A percentile compares a stretch with the other conserved stretches of the same genome.
Conservation (phyloP, 2,888 invertebrate genomes). For the Luperina nickerlii region DNA sequence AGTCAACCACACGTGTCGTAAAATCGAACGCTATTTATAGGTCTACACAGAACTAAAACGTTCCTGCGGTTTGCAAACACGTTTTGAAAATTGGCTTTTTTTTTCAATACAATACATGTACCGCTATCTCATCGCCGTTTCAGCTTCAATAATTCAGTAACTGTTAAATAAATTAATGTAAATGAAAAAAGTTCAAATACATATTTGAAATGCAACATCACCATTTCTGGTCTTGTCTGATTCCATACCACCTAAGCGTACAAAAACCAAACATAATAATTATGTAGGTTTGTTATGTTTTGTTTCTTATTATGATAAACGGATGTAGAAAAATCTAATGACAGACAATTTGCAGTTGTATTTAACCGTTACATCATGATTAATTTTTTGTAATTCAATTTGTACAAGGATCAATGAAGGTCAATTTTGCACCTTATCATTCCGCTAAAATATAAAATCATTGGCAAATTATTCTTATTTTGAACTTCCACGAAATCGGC, state of each 20-base stretch:
- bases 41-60: constrained; percentile 51
- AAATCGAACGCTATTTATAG: constrained; percentile 61
- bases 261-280: background rate
- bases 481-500: background rate
- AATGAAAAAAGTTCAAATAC: background rate
- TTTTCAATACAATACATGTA: constrained; percentile 3
- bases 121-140: constrained; percentile 39
- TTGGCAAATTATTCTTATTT: background rate
- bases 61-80: constrained; percentile 46
- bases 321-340: background rate
- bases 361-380: too few relatives aligned
- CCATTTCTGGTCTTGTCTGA: background rate
- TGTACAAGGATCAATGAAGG: background rate
- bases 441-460: background rate
- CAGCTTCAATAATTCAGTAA: constrained; percentile 10
- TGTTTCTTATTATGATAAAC: background rate
- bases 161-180: constrained; percentile 5
- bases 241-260: background rate
- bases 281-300: background rate
- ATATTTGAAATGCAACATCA: background rate
- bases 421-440: background rate
- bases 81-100: constrained; percentile 38
- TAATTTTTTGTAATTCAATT: background rate
- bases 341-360: background rate
- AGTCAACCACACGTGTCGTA: constrained; percentile 56